Conservation (phyloP, 2,113 vertebrate genomes). For the Acrocephalus arundinaceus region DNA sequence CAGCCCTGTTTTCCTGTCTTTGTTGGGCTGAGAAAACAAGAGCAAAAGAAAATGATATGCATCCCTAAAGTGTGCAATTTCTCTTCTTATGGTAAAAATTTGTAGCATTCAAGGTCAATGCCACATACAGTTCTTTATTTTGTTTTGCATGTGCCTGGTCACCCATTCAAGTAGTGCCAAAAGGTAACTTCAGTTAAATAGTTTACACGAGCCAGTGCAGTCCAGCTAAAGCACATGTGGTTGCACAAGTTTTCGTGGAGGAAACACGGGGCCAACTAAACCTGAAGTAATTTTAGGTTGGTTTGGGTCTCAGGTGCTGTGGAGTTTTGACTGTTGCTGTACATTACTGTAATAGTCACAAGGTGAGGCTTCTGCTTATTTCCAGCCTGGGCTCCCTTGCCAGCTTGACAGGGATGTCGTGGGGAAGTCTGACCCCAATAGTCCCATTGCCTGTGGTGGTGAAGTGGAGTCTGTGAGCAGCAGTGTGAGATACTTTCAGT, state of each 20-base stretch:
- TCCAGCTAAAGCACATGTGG: not conserved
- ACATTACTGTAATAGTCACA: not conserved
- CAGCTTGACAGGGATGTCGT: not conserved
- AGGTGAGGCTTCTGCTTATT: not conserved
- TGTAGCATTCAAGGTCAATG: not conserved
- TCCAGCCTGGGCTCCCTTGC: not conserved
- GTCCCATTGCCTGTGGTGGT: no score
- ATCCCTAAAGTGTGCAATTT: not conserved
- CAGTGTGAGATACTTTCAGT: not conserved
- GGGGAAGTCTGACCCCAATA: fast-evolving
- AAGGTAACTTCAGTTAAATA: not conserved
- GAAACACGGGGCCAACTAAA: not conserved
- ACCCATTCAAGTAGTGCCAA: not conserved
- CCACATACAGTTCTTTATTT: not conserved
- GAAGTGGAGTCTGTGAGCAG: not conserved
- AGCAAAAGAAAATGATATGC: not conserved
- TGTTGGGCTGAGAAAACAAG: not conserved
- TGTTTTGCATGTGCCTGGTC: not conserved
- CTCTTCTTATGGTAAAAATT: not conserved
- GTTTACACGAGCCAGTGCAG: not conserved
- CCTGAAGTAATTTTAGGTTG: not conserved
- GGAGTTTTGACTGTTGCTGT: not conserved
- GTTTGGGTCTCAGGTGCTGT: not conserved
- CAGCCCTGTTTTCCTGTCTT: not conserved
- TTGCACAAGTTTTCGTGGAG: not conserved